Percentiles rank a stretch among this genome's conserved stretches.
Conservation (phyloP, 2,113 vertebrate species). For the Rhombomys opimus region DNA sequence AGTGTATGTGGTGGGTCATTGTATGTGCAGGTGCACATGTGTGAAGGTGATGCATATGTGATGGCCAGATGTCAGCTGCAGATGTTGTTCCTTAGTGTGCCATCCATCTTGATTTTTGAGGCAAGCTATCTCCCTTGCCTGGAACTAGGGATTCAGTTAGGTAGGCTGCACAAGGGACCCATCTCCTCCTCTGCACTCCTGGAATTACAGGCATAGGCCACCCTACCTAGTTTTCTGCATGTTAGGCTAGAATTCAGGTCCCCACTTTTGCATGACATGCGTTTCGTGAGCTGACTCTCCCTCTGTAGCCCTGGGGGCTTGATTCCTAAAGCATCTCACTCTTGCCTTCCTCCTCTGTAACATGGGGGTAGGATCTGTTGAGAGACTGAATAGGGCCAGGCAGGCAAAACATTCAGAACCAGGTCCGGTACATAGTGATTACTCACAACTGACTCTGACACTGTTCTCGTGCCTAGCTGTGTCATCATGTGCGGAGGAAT, state of each 20-base stretch:
- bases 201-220: background rate
- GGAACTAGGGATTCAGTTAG: background rate
- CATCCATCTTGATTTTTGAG: background rate
- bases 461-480: too few relatives aligned
- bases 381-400: background rate
- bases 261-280: background rate
- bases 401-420: background rate
- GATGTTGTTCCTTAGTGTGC: background rate
- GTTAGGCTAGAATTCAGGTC: background rate
- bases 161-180: too few relatives aligned
- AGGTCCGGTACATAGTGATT: accelerated
- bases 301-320: background rate
- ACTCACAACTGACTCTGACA: accelerated
- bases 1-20: background rate
- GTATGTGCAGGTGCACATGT: background rate
- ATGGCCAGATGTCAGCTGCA: background rate
- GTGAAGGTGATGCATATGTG: background rate
- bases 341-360: background rate
- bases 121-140: background rate
- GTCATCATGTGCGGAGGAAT: background rate
- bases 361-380: background rate
- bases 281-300: background rate
- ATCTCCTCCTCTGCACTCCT: background rate
- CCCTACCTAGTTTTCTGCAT: background rate
- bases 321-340: background rate